These are phyloP conservation scores for Sminthurinus signatus DNA, from an alignment of 1,140 invertebrate genomes.

Conservation along the genomic window DNA sequence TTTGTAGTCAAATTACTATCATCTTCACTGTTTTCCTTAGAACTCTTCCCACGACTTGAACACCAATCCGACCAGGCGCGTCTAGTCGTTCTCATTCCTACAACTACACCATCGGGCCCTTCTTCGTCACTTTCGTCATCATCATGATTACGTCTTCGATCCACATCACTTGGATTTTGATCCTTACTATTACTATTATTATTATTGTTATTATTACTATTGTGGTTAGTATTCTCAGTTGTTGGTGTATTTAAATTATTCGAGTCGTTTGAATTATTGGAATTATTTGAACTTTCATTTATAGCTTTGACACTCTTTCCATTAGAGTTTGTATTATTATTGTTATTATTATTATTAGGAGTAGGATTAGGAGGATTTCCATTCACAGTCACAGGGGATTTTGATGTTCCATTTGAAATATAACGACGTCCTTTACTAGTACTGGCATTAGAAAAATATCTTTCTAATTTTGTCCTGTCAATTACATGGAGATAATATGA, in stretches of 20 bases:
- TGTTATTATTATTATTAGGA: too few species aligned
- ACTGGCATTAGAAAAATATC: conserved; percentile 86
- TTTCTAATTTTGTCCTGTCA: conserved; percentile 90
- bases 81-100: conserved; percentile 61
- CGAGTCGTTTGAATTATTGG: conserved; percentile 46
- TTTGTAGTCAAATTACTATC: conserved; percentile 20
- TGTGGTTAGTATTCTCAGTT: too few species aligned
- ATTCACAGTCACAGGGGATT: too few species aligned
- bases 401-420: too few species aligned
- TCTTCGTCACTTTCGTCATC: conserved; percentile 41
- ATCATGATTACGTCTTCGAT: conserved; percentile 13
- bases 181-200: conserved; percentile 29
- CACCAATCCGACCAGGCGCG: conserved; percentile 59
- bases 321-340: too few species aligned
- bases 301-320: too few species aligned
- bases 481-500: conserved; percentile 97
- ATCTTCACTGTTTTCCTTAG: conserved; percentile 44
- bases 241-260: conserved; percentile 1
- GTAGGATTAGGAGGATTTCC: too few species aligned
- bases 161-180: conserved; percentile 28
- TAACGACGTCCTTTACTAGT: conserved; percentile 22
- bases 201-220: too few species aligned
- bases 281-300: too few species aligned
- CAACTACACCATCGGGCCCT: conserved; percentile 44
- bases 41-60: conserved; percentile 53